A percentile compares a stretch with the other conserved stretches of the same genome.
Conservation (phyloP, 2,888 invertebrate species). For the Noctua fimbriata region DNA sequence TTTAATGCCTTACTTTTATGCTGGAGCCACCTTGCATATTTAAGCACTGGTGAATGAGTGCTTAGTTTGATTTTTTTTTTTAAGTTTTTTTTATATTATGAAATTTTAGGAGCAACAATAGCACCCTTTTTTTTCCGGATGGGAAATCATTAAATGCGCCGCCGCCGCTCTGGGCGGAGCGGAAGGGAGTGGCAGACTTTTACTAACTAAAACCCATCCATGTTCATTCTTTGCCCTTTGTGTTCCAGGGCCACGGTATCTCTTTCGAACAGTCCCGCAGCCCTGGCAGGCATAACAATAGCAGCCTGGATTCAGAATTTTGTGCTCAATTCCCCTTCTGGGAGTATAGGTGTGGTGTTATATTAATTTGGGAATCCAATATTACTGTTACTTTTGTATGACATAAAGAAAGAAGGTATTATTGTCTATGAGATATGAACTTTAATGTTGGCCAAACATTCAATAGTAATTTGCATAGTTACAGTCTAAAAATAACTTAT, state of each 20-base stretch:
- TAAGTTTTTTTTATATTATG: background rate
- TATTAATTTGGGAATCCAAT: background rate
- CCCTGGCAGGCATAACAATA: too few relatives aligned
- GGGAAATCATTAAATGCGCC: too few relatives aligned
- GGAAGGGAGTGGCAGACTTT: too few relatives aligned
- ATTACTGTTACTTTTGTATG: background rate
- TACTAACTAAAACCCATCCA: too few relatives aligned
- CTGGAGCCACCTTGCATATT: background rate
- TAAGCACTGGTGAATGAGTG: background rate
- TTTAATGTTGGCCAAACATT: background rate
- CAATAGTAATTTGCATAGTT: slow-evolving; percentile 8
- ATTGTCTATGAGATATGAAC: background rate
- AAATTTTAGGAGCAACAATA: background rate
- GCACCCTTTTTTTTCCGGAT: too few relatives aligned
- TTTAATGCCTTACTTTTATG: background rate
- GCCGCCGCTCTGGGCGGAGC: too few relatives aligned
- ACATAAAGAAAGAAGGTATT: background rate
- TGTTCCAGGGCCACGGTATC: too few relatives aligned
- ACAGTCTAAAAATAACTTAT: slow-evolving; percentile 7
- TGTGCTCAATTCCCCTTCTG: background rate
- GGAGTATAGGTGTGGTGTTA: background rate
- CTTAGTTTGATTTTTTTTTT: too few relatives aligned
- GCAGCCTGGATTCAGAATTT: background rate
- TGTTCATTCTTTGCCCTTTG: too few relatives aligned
- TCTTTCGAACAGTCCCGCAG: too few relatives aligned